These are phyloP conservation scores for Rhingia campestris DNA, from an alignment of 2,888 invertebrate genomes.

Conservation along the genomic window DNA sequence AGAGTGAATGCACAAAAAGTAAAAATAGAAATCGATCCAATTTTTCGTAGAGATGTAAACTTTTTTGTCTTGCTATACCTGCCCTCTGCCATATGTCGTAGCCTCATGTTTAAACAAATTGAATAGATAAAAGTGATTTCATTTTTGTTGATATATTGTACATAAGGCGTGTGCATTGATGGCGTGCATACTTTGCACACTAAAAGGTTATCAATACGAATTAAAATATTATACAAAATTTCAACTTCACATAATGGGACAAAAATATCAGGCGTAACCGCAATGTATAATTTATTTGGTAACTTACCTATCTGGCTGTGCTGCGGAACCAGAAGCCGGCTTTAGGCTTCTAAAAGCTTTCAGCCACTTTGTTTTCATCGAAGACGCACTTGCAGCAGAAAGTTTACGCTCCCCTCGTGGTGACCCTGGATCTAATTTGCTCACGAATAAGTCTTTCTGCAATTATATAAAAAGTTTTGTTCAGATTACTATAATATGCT, in stretches of 20 bases:
- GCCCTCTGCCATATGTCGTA: not conserved
- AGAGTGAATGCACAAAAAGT: constrained; percentile 63
- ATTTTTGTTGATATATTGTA: not conserved
- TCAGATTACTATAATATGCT: not conserved
- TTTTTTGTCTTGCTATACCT: constrained; percentile 11
- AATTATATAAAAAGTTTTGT: constrained; percentile 77
- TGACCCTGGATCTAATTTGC: constrained; percentile 88
- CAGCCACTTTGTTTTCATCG: constrained; percentile 98
- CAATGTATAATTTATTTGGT: constrained; percentile 10
- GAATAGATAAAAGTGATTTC: constrained; percentile 57
- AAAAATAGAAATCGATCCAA: constrained; percentile 61
- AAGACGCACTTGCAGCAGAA: constrained; percentile 92
- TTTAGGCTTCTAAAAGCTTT: constrained; percentile 98
- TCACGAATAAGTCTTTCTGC: constrained; percentile 93
- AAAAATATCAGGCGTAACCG: constrained; percentile 27
- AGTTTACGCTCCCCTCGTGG: constrained; percentile 90
- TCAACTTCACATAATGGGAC: constrained; percentile 39
- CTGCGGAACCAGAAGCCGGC: constrained; percentile 87
- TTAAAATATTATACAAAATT: constrained; percentile 30
- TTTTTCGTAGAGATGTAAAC: constrained; percentile 33
- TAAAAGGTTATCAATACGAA: constrained; percentile 18
- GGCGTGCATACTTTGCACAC: constrained; percentile 52
- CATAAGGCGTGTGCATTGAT: constrained; percentile 3
- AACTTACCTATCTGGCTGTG: constrained; percentile 87
- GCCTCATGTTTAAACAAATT: constrained; percentile 63